A percentile compares a stretch with the other conserved stretches of the same genome.
Evolutionary conservation across 2,797 vertebrate species (phyloP).

Genomic region (Spea hammondii): DNA sequence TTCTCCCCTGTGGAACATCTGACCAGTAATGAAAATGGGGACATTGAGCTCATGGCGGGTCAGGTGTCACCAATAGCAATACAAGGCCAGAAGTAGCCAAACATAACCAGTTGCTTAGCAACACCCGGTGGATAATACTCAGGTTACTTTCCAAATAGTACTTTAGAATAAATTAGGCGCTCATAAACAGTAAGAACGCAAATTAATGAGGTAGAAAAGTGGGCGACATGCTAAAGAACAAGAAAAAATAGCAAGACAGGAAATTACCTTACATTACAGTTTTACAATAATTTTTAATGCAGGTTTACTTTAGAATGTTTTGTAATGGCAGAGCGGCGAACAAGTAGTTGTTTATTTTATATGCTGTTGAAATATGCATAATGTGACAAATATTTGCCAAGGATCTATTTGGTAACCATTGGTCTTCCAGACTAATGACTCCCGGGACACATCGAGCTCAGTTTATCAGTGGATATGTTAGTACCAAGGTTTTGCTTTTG

Average conservation of each 20-base stretch:
- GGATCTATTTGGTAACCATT: too few species aligned
- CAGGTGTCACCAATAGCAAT: background rate
- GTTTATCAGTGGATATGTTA: too few species aligned
- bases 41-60: background rate
- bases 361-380: too few species aligned
- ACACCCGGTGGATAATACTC: background rate
- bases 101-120: conserved; percentile 25
- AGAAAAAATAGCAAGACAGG: background rate
- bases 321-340: too few species aligned
- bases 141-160: background rate
- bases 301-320: too few species aligned
- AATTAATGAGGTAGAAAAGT: background rate
- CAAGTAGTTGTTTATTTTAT: too few species aligned
- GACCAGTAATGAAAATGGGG: conserved; percentile 17
- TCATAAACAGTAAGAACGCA: conserved; percentile 3
- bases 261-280: too few species aligned
- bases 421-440: too few species aligned
- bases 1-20: conserved; percentile 20
- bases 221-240: background rate
- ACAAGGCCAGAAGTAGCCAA: background rate
- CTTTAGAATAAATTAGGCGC: background rate
- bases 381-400: too few species aligned
- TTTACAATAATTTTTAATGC: too few species aligned
- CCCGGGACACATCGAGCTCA: too few species aligned
- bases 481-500: too few species aligned